Conservation (phyloP, 2,888 invertebrate species). For the Caenorhabditis doughertyi region DNA sequence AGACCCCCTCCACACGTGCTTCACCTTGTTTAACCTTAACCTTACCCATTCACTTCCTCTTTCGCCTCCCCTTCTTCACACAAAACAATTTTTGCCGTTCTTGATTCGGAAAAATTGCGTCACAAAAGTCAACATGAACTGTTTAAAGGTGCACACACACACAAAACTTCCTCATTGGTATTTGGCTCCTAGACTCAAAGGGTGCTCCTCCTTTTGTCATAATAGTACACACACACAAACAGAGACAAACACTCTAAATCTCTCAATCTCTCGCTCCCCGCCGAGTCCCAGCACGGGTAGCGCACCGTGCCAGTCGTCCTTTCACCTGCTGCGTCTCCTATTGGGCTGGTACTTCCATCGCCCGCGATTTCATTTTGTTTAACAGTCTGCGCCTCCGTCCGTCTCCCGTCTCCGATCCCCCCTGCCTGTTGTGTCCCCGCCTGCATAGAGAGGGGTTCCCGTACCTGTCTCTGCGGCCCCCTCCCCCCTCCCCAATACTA, state of each 20-base stretch:
- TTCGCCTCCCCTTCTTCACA: not conserved
- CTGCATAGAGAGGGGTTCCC: conserved; percentile 61
- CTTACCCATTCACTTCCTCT: conserved; percentile 18
- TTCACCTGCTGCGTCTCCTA: conserved; percentile 47
- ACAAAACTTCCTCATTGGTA: conserved; percentile 38
- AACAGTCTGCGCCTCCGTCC: conserved; percentile 16
- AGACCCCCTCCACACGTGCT: not conserved
- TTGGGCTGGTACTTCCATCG: not conserved
- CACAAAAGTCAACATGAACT: conserved; percentile 46
- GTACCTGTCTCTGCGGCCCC: conserved; percentile 63
- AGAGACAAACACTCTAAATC: not conserved
- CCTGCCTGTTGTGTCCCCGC: too few species aligned
- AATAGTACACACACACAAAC: conserved; percentile 55
- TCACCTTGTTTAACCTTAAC: not conserved
- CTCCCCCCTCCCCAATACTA: conserved; percentile 4
- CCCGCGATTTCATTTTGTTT: not conserved
- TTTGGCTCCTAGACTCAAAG: too few species aligned
- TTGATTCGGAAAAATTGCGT: conserved; percentile 30
- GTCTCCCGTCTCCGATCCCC: not conserved
- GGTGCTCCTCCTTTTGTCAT: conserved; percentile 39
- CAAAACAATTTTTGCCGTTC: not conserved
- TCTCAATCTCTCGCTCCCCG: not conserved
- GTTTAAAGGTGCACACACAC: conserved; percentile 43
- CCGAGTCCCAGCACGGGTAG: conserved; percentile 17
- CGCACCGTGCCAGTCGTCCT: conserved; percentile 51